Conservation (phyloP, 2,797 vertebrate species). For the Tangara arthus region DNA sequence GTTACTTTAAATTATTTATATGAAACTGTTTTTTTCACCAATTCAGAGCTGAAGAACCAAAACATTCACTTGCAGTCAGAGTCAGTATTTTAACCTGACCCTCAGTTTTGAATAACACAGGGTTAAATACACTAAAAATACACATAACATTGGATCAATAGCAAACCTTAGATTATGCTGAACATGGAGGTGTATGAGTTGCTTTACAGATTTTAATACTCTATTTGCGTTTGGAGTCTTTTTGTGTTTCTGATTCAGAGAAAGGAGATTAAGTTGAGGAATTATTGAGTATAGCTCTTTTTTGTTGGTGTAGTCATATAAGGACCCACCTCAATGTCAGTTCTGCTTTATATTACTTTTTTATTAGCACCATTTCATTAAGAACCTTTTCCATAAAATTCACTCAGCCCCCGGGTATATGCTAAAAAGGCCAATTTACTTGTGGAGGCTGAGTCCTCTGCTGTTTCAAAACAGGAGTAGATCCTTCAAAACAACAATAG, state of each 20-base stretch:
- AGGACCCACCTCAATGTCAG: not conserved
- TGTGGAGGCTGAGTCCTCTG: not conserved
- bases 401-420: not conserved
- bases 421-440: not conserved
- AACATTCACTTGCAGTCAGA: not conserved
- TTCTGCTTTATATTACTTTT: not conserved
- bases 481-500: not conserved
- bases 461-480: not conserved
- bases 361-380: not conserved
- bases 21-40: conserved; percentile 60
- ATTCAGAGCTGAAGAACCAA: conserved; percentile 43
- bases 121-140: not conserved
- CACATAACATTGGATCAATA: not conserved
- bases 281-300: not conserved
- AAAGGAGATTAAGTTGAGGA: not conserved
- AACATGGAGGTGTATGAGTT: not conserved
- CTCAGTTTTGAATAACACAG: not conserved
- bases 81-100: conserved; percentile 34
- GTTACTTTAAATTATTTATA: not conserved
- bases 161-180: not conserved
- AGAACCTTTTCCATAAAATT: not conserved
- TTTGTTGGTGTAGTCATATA: not conserved
- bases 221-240: rapidly evolving
- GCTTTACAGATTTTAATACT: not conserved
- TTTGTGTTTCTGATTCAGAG: not conserved